These are phyloP conservation scores for Saturnia japonica DNA, from an alignment of 2,888 invertebrate species.

Conservation along the genomic window DNA sequence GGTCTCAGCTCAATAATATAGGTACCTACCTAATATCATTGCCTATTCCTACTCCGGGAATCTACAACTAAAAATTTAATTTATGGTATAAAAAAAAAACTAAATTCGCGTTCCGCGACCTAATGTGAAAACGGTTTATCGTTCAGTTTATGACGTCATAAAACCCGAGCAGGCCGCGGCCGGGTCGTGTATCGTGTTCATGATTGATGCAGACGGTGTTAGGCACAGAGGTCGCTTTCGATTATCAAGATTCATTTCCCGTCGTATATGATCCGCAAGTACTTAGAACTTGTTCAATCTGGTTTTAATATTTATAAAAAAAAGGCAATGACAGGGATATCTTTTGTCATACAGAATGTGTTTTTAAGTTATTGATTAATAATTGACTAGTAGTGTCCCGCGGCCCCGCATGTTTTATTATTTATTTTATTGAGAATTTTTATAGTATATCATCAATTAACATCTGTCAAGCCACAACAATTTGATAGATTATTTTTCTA, in stretches of 20 bases:
- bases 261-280: not conserved
- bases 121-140: not conserved
- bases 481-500: no score
- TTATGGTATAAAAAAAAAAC: not conserved
- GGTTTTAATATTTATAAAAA: not conserved
- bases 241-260: not conserved
- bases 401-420: no score
- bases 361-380: no score
- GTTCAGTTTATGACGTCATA: not conserved
- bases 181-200: not conserved
- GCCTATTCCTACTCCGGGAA: no score
- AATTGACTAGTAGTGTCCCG: no score
- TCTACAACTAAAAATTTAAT: not conserved
- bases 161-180: not conserved
- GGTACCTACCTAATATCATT: no score
- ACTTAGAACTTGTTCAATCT: not conserved
- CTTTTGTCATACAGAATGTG: no score
- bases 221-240: not conserved
- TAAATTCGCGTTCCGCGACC: not conserved
- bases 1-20: no score
- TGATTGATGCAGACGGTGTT: not conserved
- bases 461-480: no score
- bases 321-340: no score
- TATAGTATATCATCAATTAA: no score
- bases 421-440: no score